phyloP scores from a whole-genome alignment of 2,113 vertebrate species.

The Calidris pugnax region DNA sequence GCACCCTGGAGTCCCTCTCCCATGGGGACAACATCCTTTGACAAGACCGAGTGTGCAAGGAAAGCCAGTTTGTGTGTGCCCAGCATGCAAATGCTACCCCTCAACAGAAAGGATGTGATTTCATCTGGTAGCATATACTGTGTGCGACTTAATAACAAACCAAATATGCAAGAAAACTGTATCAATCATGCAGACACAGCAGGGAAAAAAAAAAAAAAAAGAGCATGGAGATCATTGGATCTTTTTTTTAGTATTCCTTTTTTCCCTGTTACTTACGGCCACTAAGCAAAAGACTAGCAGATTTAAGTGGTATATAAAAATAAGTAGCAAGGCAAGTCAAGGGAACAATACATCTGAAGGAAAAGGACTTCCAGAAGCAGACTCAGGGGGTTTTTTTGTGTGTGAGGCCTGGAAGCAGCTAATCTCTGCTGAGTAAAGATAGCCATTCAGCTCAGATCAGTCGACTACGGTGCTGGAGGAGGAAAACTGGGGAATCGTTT shows the following conservation, averaged over 20 bases:
- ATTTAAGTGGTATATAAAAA: conserved; percentile 14
- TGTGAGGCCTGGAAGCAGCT: conserved; percentile 32
- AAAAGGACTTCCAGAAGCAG: conserved; percentile 47
- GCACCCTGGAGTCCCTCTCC: not conserved
- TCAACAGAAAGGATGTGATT: not conserved
- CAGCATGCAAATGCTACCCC: not conserved
- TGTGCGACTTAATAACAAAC: not conserved
- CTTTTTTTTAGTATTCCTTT: not conserved
- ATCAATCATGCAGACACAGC: not conserved
- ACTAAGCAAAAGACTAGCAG: not conserved
- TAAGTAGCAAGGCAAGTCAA: not conserved
- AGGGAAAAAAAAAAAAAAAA: not conserved
- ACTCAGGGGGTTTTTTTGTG: not conserved
- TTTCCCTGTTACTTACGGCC: not conserved
- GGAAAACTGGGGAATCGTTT: conserved; percentile 58
- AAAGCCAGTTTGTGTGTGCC: not conserved
- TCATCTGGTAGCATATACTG: not conserved
- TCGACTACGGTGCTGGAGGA: not conserved
- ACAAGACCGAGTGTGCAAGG: not conserved
- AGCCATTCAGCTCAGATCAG: conserved; percentile 33
- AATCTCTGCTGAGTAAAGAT: conserved; percentile 69
- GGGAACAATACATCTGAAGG: conserved; percentile 31
- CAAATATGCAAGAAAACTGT: not conserved
- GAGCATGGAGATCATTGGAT: not conserved
- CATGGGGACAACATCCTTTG: not conserved